Evolutionary conservation across 2,113 vertebrate genomes (phyloP).

Genomic region (Brienomyrus longianalis): DNA sequence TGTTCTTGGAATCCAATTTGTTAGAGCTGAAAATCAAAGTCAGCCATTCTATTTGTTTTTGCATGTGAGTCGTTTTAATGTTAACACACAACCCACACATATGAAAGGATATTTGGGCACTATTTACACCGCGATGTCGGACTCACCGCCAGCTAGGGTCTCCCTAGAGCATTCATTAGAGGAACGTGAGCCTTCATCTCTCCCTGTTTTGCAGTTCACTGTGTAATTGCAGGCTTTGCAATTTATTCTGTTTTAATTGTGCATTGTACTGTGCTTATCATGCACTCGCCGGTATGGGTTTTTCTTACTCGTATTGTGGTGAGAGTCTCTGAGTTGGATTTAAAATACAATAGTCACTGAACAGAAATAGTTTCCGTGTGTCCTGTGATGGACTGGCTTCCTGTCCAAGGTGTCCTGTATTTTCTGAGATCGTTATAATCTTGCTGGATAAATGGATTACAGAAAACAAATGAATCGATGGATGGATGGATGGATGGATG

Average conservation of each 20-base stretch:
- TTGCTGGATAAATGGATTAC: neutral
- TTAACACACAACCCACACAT: constrained; percentile 20
- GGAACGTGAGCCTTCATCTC: constrained; percentile 6
- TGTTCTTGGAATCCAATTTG: constrained; percentile 38
- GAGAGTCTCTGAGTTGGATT: neutral
- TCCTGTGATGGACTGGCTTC: neutral
- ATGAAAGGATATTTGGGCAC: constrained; percentile 42
- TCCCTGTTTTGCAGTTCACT: constrained; percentile 17
- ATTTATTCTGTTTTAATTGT: neutral
- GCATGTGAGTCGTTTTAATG: constrained; percentile 28
- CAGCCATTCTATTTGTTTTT: constrained; percentile 38
- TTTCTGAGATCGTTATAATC: neutral
- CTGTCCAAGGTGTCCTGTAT: neutral
- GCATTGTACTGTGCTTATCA: neutral
- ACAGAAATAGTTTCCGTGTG: neutral
- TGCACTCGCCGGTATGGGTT: neutral
- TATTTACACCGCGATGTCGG: constrained; percentile 42
- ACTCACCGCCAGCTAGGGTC: constrained; percentile 31
- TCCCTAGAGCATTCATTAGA: constrained; percentile 57
- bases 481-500: neutral
- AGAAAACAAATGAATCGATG: neutral
- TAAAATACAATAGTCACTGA: neutral
- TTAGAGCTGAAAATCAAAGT: constrained; percentile 43
- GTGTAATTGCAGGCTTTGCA: constrained; percentile 5
- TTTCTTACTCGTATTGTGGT: neutral